Evolutionary conservation across 2,113 vertebrate species (phyloP), one percentile per base, ranked within the genome.

Genomic region (Scartelaos histophorus): DNA sequence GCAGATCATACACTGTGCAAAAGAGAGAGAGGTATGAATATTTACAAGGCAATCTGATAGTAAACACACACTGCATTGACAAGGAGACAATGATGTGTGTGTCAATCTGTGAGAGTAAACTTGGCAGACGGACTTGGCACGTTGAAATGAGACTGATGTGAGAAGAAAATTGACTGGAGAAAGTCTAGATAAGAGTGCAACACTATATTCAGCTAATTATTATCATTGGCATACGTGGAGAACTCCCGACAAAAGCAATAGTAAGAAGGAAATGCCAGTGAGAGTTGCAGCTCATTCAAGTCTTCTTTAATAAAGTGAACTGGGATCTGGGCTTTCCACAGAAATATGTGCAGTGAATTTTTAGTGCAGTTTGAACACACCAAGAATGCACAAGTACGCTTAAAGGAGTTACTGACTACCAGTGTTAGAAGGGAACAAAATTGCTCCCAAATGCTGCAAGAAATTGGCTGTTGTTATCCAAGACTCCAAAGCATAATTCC

Each of bases 1-100:
- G 95, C 76, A 99, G 96, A 91, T 99, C 95, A 78, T 98, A 96
- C 78, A 98, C 97, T 98, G 87, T 69, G 81, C 80, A 76, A 68
- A 15, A n/a, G n/a, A 15, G 49, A 70, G 60, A 80, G 67, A 69
- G 67, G 70, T 64, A 77, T 81, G 74, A 83, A 85, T 85, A 85
- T 88, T 81, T 81, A 84, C 67, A 80, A 78, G 70, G 72, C 35
- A 17, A 72, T 80, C 61, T 15, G 1, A 34, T 51, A 75, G 67
- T 84, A 85, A 88, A 86, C 71, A 80, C 70, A 58, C 65, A 49
- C 71, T 51, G 72, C 84, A 74, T 71, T 35, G 16, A 80, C 76
- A 56, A 74, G 61, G 71, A 75, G 70, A 82, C 79, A 75, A 74
- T 78, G 66, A 65, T 73, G 66, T 69, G 73, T 78, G 81, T 83